Percentiles rank a stretch among this genome's conserved stretches.
Conservation (phyloP, 2,888 invertebrate species). For the Amiota mariae region DNA sequence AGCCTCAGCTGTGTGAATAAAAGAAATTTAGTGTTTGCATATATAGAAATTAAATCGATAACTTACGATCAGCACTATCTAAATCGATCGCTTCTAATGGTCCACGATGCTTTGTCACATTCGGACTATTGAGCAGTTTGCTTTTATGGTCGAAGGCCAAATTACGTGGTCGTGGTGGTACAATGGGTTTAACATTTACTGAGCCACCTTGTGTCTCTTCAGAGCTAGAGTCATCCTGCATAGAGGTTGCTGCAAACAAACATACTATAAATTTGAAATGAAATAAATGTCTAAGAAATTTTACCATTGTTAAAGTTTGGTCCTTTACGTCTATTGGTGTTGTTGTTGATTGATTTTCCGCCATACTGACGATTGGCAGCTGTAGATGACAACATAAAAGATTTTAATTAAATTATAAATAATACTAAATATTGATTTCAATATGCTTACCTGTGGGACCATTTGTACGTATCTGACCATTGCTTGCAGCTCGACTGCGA, state of each 20-base stretch:
- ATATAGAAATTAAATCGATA: neutral
- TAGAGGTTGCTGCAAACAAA: conserved; percentile 47
- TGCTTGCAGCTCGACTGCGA: conserved; percentile 84
- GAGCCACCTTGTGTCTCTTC: conserved; percentile 76
- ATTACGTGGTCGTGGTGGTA: conserved; percentile 80
- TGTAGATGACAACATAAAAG: conserved; percentile 35
- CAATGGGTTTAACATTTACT: conserved; percentile 75
- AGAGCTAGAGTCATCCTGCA: conserved; percentile 86
- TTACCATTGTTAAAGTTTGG: conserved; percentile 81
- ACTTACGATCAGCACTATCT: conserved; percentile 68
- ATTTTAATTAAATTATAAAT: neutral
- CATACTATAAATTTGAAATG: too few species aligned
- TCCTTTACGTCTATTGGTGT: conserved; percentile 76
- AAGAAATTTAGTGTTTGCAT: neutral
- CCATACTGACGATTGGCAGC: conserved; percentile 69
- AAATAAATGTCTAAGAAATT: conserved; percentile 15
- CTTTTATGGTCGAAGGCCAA: conserved; percentile 78
- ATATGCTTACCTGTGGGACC: conserved; percentile 67
- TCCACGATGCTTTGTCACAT: conserved; percentile 60
- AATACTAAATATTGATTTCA: neutral
- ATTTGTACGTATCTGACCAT: conserved; percentile 85
- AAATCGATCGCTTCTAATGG: conserved; percentile 60
- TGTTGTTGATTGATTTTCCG: conserved; percentile 72
- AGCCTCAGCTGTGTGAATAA: conserved; percentile 76
- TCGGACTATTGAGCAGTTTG: conserved; percentile 61